Evolutionary conservation across 2,113 vertebrate species (phyloP).

Genomic region (Struthio camelus): DNA sequence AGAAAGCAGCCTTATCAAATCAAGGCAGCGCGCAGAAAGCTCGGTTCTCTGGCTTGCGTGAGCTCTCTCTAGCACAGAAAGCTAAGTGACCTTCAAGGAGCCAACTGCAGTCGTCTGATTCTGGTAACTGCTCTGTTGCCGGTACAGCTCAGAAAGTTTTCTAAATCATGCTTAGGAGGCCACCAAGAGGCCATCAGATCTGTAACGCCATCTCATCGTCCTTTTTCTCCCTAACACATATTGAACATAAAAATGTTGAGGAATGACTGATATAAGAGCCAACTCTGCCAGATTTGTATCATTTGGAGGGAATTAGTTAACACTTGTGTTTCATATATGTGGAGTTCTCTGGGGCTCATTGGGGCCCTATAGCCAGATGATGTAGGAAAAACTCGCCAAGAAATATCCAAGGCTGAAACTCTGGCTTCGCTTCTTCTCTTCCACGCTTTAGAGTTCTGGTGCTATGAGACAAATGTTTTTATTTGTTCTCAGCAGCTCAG

Average conservation of each 20-base stretch:
- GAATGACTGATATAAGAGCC: not conserved
- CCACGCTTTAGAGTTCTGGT: not conserved
- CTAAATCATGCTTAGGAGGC: not conserved
- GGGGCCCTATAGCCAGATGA: not conserved
- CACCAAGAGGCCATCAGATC: not conserved
- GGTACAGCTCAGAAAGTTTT: not conserved
- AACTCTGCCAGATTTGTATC: not conserved
- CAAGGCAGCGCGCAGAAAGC: not conserved
- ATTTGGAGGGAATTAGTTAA: not conserved
- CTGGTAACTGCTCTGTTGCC: not conserved
- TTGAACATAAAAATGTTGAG: not conserved
- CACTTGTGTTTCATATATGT: not conserved
- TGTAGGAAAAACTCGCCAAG: not conserved
- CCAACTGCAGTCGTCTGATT: not conserved
- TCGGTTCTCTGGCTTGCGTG: not conserved
- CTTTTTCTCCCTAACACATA: not conserved
- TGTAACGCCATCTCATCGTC: not conserved
- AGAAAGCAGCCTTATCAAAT: not conserved
- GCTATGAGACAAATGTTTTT: not conserved
- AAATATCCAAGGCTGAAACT: not conserved
- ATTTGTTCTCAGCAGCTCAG: not conserved
- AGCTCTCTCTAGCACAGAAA: not conserved
- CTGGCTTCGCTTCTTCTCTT: not conserved
- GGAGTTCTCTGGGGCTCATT: not conserved
- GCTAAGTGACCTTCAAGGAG: not conserved